These are phyloP conservation scores for Plemyria rubiginata DNA, from an alignment of 2,888 invertebrate species.

Conservation along the genomic window DNA sequence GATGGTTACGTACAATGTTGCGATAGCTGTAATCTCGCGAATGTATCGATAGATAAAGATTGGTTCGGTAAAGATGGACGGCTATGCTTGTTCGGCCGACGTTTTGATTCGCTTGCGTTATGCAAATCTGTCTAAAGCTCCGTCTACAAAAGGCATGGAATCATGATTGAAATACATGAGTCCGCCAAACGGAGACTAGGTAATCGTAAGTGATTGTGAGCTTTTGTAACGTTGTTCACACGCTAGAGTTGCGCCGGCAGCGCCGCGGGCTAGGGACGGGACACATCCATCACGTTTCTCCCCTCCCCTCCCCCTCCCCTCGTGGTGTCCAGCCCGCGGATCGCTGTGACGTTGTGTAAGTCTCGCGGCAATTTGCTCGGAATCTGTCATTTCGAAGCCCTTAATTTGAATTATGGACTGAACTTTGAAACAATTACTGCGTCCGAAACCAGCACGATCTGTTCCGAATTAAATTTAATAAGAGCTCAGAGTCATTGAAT, in stretches of 20 bases:
- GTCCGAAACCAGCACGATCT: slow-evolving; percentile 20
- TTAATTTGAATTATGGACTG: slow-evolving; percentile 31
- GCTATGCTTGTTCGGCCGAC: slow-evolving; percentile 16
- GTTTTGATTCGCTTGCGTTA: slow-evolving; percentile 43
- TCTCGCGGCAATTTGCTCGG: slow-evolving; percentile 35
- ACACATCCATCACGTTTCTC: slow-evolving; percentile 34
- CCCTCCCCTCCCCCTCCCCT: slow-evolving; percentile 11
- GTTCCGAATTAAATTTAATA: slow-evolving; percentile 27
- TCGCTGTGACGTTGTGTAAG: slow-evolving; percentile 33
- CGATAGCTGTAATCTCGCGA: slow-evolving; percentile 13
- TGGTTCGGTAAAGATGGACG: slow-evolving; percentile 7
- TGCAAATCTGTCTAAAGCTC: slow-evolving; percentile 39
- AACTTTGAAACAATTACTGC: slow-evolving; percentile 29
- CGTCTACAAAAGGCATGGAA: slow-evolving; percentile 41
- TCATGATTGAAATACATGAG: slow-evolving; percentile 57
- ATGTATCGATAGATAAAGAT: slow-evolving; percentile 13
- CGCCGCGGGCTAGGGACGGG: slow-evolving; percentile 38
- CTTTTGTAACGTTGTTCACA: slow-evolving; percentile 50
- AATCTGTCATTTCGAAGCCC: slow-evolving; percentile 34
- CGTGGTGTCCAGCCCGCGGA: slow-evolving; percentile 17
- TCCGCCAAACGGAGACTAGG: slow-evolving; percentile 51
- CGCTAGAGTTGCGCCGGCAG: slow-evolving; percentile 43
- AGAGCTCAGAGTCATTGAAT: slow-evolving; percentile 19
- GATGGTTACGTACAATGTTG: slow-evolving; percentile 7
- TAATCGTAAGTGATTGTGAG: slow-evolving; percentile 54